Percentiles rank a stretch among this genome's conserved stretches.
Evolutionary conservation across 2,113 vertebrate species (phyloP).

Genomic region (Nycticorax nycticorax): DNA sequence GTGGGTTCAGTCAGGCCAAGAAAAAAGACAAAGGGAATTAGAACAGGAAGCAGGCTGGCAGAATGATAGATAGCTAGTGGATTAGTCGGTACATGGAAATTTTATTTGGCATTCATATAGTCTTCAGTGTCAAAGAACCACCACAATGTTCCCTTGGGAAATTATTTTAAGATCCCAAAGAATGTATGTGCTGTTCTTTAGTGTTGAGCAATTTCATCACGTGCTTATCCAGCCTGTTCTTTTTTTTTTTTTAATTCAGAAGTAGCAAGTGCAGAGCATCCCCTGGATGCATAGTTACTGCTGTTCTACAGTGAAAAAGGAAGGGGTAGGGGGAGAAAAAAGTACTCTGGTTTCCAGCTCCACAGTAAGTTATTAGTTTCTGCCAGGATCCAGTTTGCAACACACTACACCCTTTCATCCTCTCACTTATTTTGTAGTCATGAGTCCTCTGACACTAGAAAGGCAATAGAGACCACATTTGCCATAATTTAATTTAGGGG

Average conservation of each 20-base stretch:
- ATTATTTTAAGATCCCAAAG: conserved; percentile 56
- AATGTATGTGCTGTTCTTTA: neutral
- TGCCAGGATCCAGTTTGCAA: neutral
- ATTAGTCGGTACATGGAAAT: conserved; percentile 31
- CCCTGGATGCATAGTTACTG: neutral
- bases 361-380: neutral
- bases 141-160: conserved; percentile 25
- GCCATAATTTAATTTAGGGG: neutral
- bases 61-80: neutral
- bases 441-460: neutral
- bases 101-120: conserved; percentile 15
- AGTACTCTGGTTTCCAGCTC: neutral
- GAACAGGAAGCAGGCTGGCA: neutral
- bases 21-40: neutral
- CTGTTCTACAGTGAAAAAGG: neutral
- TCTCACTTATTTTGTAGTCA: neutral
- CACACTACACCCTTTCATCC: neutral
- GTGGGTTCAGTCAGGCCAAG: neutral
- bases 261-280: neutral
- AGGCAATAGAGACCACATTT: neutral
- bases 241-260: neutral
- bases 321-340: accelerated
- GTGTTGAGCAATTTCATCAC: neutral
- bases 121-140: neutral
- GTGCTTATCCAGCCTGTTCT: neutral